phyloP scores from a whole-genome alignment of 2,888 invertebrate genomes.

The Macaria liturata region DNA sequence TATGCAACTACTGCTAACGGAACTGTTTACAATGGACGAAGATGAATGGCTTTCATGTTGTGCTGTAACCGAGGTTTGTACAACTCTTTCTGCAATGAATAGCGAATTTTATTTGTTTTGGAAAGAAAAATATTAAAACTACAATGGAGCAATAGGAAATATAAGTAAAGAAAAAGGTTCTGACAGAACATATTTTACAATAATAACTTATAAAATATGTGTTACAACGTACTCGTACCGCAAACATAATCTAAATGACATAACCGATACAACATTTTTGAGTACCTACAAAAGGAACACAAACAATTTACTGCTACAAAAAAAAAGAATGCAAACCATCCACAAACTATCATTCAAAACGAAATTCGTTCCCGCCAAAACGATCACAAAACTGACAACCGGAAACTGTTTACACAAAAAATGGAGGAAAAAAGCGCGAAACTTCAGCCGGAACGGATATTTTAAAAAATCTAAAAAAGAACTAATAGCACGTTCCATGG shows the following conservation, averaged over 20 bases:
- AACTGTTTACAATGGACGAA: constrained; percentile 7
- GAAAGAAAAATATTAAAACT: no score
- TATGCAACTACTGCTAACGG: constrained; percentile 1
- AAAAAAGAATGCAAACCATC: no score
- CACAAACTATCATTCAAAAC: neutral
- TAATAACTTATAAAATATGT: no score
- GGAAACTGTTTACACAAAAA: constrained; percentile 4
- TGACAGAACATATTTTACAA: no score
- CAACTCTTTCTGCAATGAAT: no score
- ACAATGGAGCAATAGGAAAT: no score
- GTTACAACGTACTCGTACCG: no score
- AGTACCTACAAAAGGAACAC: no score
- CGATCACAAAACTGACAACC: constrained; percentile 2
- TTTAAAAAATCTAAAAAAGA: constrained; percentile 27
- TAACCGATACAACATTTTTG: neutral
- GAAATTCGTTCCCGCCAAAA: neutral
- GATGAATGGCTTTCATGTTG: constrained; percentile 1
- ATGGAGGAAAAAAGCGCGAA: constrained; percentile 4
- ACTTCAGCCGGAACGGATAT: constrained; percentile 4
- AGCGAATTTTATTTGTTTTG: no score
- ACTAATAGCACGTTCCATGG: constrained; percentile 33
- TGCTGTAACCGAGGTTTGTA: neutral
- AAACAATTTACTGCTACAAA: no score
- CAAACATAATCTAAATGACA: no score
- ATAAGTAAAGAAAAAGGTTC: no score